Conservation (phyloP, 1,140 invertebrate species). For the Thrips palmi region DNA sequence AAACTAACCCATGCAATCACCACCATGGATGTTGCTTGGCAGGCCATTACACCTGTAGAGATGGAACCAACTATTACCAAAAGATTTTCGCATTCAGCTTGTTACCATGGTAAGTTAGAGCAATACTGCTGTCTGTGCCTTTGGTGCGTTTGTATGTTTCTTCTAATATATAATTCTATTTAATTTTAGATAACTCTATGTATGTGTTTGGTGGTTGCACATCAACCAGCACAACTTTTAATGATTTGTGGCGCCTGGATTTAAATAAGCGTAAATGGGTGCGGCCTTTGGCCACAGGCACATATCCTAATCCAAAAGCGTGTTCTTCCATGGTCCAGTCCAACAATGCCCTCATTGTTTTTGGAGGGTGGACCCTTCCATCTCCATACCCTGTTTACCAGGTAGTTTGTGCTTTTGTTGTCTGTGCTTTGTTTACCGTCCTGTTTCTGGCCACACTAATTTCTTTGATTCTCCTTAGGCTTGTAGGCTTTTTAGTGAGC, state of each 20-base stretch:
- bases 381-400: constrained; percentile 80
- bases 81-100: constrained; percentile 82
- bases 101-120: constrained; percentile 33
- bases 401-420: constrained; percentile 22
- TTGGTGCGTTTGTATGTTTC: background rate
- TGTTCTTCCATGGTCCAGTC: constrained; percentile 79
- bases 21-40: constrained; percentile 49
- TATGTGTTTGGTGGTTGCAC: constrained; percentile 94
- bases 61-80: constrained; percentile 57
- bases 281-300: constrained; percentile 59
- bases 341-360: constrained; percentile 67
- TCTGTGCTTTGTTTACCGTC: background rate
- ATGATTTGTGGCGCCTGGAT: constrained; percentile 91
- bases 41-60: constrained; percentile 29
- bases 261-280: constrained; percentile 67
- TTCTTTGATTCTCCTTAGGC: constrained; percentile 22
- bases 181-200: constrained; percentile 48
- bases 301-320: constrained; percentile 90
- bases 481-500: constrained; percentile 76
- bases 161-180: constrained; percentile 4
- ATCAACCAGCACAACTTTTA: constrained; percentile 86
- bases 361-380: constrained; percentile 92
- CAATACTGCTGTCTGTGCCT: constrained; percentile 1
- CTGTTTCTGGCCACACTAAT: background rate
- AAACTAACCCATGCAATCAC: constrained; percentile 46